Percentiles rank a stretch among this genome's conserved stretches.
Conservation (phyloP, 2,113 vertebrate genomes). For the Sarotherodon lohbergeri region DNA sequence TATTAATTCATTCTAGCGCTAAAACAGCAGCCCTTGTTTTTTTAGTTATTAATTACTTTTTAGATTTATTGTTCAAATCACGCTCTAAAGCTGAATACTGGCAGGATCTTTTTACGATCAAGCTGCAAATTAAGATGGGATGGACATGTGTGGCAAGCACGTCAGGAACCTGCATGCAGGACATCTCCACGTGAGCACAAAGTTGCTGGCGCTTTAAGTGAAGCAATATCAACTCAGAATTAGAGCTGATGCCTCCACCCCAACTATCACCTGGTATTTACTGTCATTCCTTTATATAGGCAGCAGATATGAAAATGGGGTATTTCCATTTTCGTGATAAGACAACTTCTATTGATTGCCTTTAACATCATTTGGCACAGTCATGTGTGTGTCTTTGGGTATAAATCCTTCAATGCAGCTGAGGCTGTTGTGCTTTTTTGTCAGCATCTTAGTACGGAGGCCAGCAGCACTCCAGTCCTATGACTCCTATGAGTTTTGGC, state of each 20-base stretch:
- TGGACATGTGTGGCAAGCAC: background rate
- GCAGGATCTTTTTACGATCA: background rate
- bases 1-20: background rate
- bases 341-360: background rate
- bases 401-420: background rate
- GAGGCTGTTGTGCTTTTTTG: slow-evolving; percentile 3
- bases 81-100: background rate
- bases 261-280: background rate
- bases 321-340: background rate
- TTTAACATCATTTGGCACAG: background rate
- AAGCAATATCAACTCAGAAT: background rate
- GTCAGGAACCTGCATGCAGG: background rate
- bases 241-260: background rate
- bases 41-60: background rate
- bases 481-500: background rate
- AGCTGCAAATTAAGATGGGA: background rate
- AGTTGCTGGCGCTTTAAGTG: background rate
- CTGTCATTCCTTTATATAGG: background rate
- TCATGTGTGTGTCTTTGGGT: background rate
- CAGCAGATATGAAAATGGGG: background rate
- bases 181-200: background rate
- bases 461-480: slow-evolving; percentile 7
- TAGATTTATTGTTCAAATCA: background rate
- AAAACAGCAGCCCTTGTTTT: background rate
- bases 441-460: slow-evolving; percentile 2